Conservation (phyloP, 2,113 vertebrate genomes). For the Anser brachyrhynchus region DNA sequence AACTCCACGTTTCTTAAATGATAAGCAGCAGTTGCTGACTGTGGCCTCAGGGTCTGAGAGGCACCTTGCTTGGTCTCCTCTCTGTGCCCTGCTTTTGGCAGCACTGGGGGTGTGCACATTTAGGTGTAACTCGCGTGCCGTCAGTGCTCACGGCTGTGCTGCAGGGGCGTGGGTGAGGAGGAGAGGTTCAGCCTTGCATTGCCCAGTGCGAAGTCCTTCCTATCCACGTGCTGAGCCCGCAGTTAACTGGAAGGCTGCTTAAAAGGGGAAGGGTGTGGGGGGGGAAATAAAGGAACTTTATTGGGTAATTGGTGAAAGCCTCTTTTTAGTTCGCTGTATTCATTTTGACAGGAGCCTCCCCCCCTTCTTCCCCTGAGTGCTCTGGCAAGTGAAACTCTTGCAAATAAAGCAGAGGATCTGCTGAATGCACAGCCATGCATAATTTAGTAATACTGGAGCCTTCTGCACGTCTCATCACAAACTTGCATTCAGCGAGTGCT, state of each 20-base stretch:
- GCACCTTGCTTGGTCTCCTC: background rate
- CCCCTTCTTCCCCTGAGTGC: slow-evolving; percentile 15
- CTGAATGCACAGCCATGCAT: slow-evolving; percentile 44
- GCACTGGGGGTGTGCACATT: rapidly evolving
- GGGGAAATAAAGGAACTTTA: background rate
- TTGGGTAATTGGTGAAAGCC: background rate
- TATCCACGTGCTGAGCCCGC: rapidly evolving
- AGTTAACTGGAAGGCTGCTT: background rate
- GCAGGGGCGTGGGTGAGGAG: background rate
- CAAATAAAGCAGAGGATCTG: slow-evolving; percentile 17
- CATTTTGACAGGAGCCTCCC: background rate
- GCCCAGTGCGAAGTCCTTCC: rapidly evolving
- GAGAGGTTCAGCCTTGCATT: rapidly evolving
- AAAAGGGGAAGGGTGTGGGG: no score
- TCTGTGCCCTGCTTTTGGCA: background rate
- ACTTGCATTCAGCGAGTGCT: slow-evolving; percentile 18
- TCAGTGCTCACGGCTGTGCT: rapidly evolving
- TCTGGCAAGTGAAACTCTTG: slow-evolving; percentile 15
- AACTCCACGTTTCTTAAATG: no score
- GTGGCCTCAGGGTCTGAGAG: no score
- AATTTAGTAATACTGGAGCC: slow-evolving; percentile 29
- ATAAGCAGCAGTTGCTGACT: background rate
- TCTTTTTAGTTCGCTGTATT: background rate
- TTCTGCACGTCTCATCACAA: background rate
- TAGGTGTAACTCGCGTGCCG: rapidly evolving